Conservation (phyloP, 2,888 invertebrate species). For the Nasonovia ribisnigri region DNA sequence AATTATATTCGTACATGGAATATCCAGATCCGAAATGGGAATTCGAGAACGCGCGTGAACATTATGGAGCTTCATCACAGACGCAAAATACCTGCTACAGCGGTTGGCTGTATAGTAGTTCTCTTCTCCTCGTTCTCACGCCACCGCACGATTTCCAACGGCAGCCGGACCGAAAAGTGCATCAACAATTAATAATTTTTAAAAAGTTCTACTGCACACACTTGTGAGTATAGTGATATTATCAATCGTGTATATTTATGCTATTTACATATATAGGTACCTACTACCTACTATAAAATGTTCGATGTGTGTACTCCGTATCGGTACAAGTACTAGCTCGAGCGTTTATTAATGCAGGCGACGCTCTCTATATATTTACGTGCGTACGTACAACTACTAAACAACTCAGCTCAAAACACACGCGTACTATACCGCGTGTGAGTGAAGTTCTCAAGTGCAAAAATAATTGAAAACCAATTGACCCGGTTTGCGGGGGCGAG, state of each 20-base stretch:
- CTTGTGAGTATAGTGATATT: not conserved
- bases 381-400: not conserved
- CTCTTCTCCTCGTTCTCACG: not conserved
- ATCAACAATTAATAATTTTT: not conserved
- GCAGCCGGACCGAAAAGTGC: not conserved
- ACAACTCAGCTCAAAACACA: not conserved
- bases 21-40: not conserved
- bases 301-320: not conserved
- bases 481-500: not conserved
- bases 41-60: not conserved
- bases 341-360: not conserved
- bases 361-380: not conserved
- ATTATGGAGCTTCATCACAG: not conserved
- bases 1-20: too few species aligned
- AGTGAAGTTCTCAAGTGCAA: conserved; percentile 6
- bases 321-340: not conserved
- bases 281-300: not conserved
- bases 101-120: not conserved
- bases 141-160: not conserved
- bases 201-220: not conserved
- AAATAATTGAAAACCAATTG: conserved; percentile 29
- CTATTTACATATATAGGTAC: not conserved
- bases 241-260: not conserved
- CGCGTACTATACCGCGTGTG: not conserved
- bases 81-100: not conserved